Conservation (phyloP, 2,888 invertebrate genomes). For the Ligdia adustata region DNA sequence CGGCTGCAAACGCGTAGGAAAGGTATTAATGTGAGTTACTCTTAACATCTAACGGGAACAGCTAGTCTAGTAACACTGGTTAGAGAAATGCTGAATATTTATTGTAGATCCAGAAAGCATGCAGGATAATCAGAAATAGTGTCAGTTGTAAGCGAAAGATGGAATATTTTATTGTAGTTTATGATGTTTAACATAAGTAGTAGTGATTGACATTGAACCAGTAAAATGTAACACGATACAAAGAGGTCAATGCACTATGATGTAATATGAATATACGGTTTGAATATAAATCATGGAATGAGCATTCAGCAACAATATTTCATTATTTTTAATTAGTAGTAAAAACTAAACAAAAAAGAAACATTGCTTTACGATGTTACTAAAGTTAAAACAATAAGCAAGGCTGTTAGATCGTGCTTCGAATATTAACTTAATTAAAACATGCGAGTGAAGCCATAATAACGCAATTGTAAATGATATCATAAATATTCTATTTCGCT, state of each 20-base stretch:
- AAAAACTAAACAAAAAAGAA: constrained; percentile 3
- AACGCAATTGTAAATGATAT: constrained; percentile 30
- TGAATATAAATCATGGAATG: not conserved
- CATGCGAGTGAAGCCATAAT: constrained; percentile 19
- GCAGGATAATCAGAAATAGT: constrained; percentile 19
- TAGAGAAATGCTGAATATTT: constrained; percentile 37
- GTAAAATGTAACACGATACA: too few species aligned
- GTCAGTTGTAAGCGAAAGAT: not conserved
- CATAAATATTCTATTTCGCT: constrained; percentile 29
- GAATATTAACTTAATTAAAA: constrained; percentile 33
- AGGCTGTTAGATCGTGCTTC: constrained; percentile 20
- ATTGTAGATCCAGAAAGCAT: constrained; percentile 25
- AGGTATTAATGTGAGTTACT: constrained; percentile 60
- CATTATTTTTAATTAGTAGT: too few species aligned
- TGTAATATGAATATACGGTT: too few species aligned
- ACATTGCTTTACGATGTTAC: not conserved
- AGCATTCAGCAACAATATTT: not conserved
- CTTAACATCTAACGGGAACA: constrained; percentile 46
- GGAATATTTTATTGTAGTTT: not conserved
- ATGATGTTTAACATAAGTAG: too few species aligned
- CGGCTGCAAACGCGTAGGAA: constrained; percentile 47
- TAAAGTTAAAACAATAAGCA: too few species aligned
- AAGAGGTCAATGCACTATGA: too few species aligned
- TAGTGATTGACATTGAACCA: too few species aligned
- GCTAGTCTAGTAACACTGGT: constrained; percentile 40